Percentiles rank a stretch among this genome's conserved stretches.
Evolutionary conservation across 2,113 vertebrate species (phyloP).

Genomic region (Cebus imitator): DNA sequence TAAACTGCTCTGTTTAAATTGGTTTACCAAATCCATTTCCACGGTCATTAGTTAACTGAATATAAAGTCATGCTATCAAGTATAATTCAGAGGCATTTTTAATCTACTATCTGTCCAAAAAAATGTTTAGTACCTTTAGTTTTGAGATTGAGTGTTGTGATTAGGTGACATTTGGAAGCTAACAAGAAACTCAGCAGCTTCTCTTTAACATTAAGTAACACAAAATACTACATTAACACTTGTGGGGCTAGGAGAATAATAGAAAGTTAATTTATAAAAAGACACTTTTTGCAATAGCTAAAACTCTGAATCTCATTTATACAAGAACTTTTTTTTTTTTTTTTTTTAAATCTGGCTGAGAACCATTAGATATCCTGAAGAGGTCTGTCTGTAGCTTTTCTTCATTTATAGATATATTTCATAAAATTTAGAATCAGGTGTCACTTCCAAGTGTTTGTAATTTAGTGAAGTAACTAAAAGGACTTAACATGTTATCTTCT

Average conservation of each 20-base stretch:
- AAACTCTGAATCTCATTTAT: background rate
- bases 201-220: background rate
- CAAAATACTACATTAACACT: background rate
- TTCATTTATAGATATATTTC: background rate
- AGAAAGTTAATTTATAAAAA: background rate
- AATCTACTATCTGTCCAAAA: background rate
- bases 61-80: background rate
- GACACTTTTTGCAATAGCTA: background rate
- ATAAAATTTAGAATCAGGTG: background rate
- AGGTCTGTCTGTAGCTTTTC: background rate
- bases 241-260: background rate
- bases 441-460: background rate
- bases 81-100: background rate
- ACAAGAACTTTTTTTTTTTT: background rate
- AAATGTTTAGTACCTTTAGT: background rate
- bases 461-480: background rate
- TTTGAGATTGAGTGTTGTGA: background rate
- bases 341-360: too few relatives aligned
- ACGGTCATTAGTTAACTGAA: slow-evolving; percentile 14
- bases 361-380: background rate
- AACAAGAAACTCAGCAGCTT: background rate
- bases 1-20: background rate
- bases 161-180: background rate
- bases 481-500: background rate
- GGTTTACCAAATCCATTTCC: background rate